Conservation (phyloP, 1,140 invertebrate species). For the Aethina tumida region DNA sequence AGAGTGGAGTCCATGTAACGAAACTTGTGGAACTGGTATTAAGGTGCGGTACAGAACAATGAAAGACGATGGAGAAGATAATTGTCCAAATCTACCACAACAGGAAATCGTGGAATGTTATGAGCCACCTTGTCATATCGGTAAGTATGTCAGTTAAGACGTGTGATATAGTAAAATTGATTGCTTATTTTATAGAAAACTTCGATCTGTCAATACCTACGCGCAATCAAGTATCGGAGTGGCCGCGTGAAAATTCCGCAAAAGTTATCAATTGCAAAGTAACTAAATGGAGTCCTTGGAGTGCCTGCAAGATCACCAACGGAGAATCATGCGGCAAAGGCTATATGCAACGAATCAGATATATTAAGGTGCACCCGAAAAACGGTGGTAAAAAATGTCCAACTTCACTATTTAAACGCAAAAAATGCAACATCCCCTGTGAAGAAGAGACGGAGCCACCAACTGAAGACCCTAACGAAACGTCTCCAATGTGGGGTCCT, state of each 20-base stretch:
- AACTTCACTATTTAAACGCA: background rate
- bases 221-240: no score
- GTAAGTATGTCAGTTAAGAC: no score
- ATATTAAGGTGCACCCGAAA: background rate
- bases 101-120: conserved; percentile 36
- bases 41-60: conserved; percentile 47
- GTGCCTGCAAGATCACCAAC: conserved; percentile 3
- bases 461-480: background rate
- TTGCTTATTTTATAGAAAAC: no score
- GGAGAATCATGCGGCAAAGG: conserved; percentile 7
- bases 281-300: conserved; percentile 6
- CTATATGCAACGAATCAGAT: background rate
- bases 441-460: no score
- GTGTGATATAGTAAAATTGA: no score
- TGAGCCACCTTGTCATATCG: conserved; percentile 8
- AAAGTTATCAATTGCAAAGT: conserved; percentile 9
- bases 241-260: no score
- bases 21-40: conserved; percentile 63
- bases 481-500: no score
- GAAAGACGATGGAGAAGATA: conserved; percentile 23
- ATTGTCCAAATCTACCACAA: conserved; percentile 27
- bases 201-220: no score
- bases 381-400: conserved; percentile 9
- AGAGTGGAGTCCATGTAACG: conserved; percentile 64
- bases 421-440: conserved; percentile 1